These are phyloP conservation scores for Galaxias olidus DNA, from an alignment of 2,797 vertebrate genomes.

Conservation along the genomic window DNA sequence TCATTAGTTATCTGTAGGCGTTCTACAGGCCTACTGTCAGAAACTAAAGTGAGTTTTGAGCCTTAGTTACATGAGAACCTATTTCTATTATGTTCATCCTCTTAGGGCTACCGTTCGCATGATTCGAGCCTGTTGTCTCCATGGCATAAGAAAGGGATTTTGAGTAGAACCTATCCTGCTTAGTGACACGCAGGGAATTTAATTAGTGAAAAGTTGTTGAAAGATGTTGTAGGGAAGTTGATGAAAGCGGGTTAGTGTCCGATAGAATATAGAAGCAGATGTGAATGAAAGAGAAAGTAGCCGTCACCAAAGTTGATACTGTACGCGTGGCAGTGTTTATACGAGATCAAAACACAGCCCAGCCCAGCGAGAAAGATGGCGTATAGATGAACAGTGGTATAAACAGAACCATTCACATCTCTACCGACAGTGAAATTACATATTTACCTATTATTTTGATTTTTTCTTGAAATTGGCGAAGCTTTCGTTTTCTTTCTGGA, in stretches of 20 bases:
- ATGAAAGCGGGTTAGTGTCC: neutral
- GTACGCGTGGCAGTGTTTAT: constrained; percentile 95
- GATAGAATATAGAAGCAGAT: constrained; percentile 3
- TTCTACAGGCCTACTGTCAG: too few relatives aligned
- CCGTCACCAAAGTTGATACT: constrained; percentile 74
- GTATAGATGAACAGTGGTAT: constrained; percentile 51
- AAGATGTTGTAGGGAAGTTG: neutral
- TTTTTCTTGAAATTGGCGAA: constrained; percentile 89
- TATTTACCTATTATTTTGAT: constrained; percentile 92
- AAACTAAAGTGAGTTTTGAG: too few relatives aligned
- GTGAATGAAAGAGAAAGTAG: constrained; percentile 38
- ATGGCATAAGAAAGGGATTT: too few relatives aligned
- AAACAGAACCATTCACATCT: constrained; percentile 30
- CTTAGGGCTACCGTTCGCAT: too few relatives aligned
- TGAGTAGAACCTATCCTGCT: too few relatives aligned
- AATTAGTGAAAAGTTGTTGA: neutral
- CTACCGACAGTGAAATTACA: constrained; percentile 17
- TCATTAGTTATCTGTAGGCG: too few relatives aligned
- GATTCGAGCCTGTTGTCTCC: too few relatives aligned
- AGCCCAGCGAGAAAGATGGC: constrained; percentile 77
- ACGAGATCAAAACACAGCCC: constrained; percentile 86
- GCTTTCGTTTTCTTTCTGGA: constrained; percentile 95
- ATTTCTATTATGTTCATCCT: too few relatives aligned
- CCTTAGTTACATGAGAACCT: too few relatives aligned
- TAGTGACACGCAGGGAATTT: neutral